Evolutionary conservation across 2,113 vertebrate genomes (phyloP).

Genomic region (Neolamprologus toae): DNA sequence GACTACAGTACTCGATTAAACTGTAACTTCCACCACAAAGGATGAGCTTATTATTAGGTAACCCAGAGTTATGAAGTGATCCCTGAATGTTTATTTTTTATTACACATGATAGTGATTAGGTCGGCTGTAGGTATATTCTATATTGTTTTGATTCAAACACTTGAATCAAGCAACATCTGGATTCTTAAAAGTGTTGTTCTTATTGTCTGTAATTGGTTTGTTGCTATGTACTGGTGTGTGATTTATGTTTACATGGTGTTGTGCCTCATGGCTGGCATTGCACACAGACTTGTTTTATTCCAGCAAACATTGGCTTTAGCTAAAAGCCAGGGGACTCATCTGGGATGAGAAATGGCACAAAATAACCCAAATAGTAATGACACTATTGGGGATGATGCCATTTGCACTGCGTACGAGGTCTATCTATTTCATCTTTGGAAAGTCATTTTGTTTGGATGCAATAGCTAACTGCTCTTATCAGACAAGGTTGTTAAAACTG

Average conservation of each 20-base stretch:
- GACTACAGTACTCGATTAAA: neutral
- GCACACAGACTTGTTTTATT: neutral
- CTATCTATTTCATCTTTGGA: neutral
- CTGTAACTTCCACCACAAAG: neutral
- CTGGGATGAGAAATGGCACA: slow-evolving; percentile 10
- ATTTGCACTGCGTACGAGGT: slow-evolving; percentile 18
- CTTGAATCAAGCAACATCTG: neutral
- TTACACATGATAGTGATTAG: neutral
- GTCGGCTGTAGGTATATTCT: neutral
- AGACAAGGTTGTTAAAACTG: neutral
- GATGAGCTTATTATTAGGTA: neutral
- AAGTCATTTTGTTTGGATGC: slow-evolving; percentile 4
- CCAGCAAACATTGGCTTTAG: slow-evolving; percentile 4
- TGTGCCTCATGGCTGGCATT: neutral
- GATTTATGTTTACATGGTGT: neutral
- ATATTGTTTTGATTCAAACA: neutral
- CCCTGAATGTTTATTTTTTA: neutral
- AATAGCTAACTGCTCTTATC: neutral
- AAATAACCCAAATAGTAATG: slow-evolving; percentile 14
- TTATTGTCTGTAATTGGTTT: neutral
- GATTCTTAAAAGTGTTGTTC: neutral
- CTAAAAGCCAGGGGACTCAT: slow-evolving; percentile 2
- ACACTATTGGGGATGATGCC: neutral
- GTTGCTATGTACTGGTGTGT: neutral
- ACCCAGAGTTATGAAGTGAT: neutral